Base-by-base conservation (phyloP, 2,797 vertebrate genomes). In the Perdix hodgsoniae region DNA sequence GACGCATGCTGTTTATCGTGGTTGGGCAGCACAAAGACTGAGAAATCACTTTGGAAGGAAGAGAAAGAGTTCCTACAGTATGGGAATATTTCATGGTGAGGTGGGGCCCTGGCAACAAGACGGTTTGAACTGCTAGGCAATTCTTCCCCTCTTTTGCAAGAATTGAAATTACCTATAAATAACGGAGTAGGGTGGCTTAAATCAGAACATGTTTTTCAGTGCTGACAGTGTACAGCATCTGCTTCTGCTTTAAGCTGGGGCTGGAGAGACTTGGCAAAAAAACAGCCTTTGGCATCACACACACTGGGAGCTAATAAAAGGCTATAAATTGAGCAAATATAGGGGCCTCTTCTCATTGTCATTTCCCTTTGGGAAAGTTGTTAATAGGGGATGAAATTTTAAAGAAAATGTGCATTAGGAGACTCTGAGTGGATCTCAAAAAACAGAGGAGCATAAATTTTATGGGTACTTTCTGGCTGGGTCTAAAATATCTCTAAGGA, bases 221-320 rank as follows among this genome's bases (percentile, higher is more conserved):
- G 69, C 94, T 96, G 92, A 95, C 90, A 91, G 2, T 45, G 60
- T 73, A 61, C 33, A 0, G 85, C 95, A 96, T 95, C 95, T 95
- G 95, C 83, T 95, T 96, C 92, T 96, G 85, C 95, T 95, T 95
- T 94, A 95, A 93, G 91, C 45, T 74, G 45, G 35, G 67, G 70
- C 87, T 82, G 87, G 88, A 91, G 76, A 96, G 85, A 79, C 80
- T 96, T 93, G 89, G 92, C 85, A 75, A 79, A 91, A 93, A 88
- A 94, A 6, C 39, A 82, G 60, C 85, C 71, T 91, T 92, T 94
- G 92, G 93, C 94, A 88, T 94, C 77, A 88, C 57, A 82, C 74
- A 29, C 91, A 82, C 4, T 1, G 61, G 27, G 87, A 95, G 77
- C 93, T 86, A 88, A 95, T 95, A 92, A 96, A 96, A 93, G 78